Base-by-base conservation (phyloP, 2,797 vertebrate species). In the Tapera naevia region DNA sequence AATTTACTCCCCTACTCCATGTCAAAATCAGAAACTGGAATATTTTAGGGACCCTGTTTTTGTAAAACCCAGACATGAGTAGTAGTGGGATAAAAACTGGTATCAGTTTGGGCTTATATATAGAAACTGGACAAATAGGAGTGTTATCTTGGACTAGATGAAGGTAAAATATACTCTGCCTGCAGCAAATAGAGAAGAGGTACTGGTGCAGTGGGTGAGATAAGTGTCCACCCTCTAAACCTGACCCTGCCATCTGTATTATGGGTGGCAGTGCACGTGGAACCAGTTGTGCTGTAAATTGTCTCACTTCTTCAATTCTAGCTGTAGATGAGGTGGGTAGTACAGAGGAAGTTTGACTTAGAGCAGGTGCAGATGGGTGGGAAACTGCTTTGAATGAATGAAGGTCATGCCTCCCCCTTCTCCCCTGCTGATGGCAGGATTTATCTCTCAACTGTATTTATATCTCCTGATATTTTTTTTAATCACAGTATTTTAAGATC, bases 71-170 rank as follows among this genome's bases (percentile, higher is more conserved):
- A 50, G 54, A 30, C 2, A 9, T 8, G 17, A 56, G 43, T 32
- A 87, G 22, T 71, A 56, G 30, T 45, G 28, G 48, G 41, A 54
- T 74, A 13, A 88, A 93, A 76, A 51, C 39, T 73, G 33, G 35
- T 41, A 21, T 23, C 4, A 25, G 2, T 2, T 32, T 1, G 1
- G 41, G 22, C 7, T 65, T 80, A 8, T 45, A 10, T 46, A 6
- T 13, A 46, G 35, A 10, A 83, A 56, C 30, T 81, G 61, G 82
- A 27, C 43, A 53, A 76, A 32, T 11, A 39, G 14, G 37, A 45
- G 22, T 33, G 15, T 78, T 2, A 1, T 53, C 35, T 60, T 72
- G 43, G 35, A 45, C 33, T 76, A 46, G 56, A 58, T 27, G 61
- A 64, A 58, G 30, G 27, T 48, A 48, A 86, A 81, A 24, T 30